phyloP scores from a whole-genome alignment of 2,888 invertebrate genomes.

The Smittia aterrima region DNA sequence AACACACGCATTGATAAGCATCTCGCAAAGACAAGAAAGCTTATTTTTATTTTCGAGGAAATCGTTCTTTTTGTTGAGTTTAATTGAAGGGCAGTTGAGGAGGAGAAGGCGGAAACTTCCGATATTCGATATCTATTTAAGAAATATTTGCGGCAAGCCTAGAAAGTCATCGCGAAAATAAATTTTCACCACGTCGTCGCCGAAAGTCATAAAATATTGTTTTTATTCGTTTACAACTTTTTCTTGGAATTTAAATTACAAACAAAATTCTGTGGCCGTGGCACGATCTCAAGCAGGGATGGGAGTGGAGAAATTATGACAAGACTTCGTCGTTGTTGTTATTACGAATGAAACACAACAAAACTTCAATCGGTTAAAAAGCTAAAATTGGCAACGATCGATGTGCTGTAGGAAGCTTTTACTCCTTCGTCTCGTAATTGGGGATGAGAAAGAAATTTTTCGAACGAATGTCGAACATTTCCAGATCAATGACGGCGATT shows the following conservation, averaged over 20 bases:
- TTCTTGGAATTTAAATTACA: not conserved
- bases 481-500: constrained; percentile 2
- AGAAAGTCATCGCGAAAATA: not conserved
- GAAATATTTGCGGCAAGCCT: not conserved
- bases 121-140: not conserved
- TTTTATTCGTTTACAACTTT: not conserved
- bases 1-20: not conserved
- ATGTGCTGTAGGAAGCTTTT: not conserved
- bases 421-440: not conserved
- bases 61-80: not conserved
- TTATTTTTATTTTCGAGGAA: not conserved
- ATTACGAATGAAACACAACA: too few species aligned
- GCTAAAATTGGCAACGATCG: too few species aligned
- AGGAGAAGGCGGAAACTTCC: not conserved
- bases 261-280: not conserved
- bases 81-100: not conserved
- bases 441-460: not conserved
- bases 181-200: not conserved
- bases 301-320: not conserved
- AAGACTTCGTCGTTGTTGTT: not conserved
- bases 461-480: not conserved
- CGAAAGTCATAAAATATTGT: not conserved
- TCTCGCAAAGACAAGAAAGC: not conserved
- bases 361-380: not conserved
- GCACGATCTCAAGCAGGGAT: not conserved